Percentiles rank a stretch among this genome's conserved stretches.
phyloP scores from a whole-genome alignment of 2,797 vertebrate genomes.

The Odontamblyopus lacepedii region DNA sequence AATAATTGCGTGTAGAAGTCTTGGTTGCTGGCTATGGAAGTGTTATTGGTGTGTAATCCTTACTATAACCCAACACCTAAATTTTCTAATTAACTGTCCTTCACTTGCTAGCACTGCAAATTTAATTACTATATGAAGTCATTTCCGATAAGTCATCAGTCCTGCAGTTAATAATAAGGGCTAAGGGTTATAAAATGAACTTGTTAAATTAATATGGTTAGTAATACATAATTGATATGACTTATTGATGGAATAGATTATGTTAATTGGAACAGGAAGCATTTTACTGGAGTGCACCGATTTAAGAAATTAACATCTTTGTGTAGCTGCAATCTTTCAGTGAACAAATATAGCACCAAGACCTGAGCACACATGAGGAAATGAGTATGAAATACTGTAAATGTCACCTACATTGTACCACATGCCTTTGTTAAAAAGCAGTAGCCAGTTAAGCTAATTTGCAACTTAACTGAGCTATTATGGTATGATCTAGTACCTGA shows the following conservation, averaged over 20 bases:
- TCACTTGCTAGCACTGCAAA: conserved; percentile 1
- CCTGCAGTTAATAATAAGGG: conserved; percentile 15
- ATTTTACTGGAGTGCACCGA: neutral
- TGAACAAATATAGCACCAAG: neutral
- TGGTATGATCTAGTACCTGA: neutral
- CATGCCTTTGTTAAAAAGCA: no score
- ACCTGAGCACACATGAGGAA: neutral
- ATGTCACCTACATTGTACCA: no score
- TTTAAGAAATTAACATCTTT: conserved; percentile 7
- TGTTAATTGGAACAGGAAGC: neutral
- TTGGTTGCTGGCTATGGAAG: conserved; percentile 2
- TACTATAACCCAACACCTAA: neutral
- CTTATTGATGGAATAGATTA: conserved; percentile 11
- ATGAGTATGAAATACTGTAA: no score
- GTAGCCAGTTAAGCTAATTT: neutral
- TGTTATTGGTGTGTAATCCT: conserved; percentile 12
- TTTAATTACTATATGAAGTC: conserved; percentile 6
- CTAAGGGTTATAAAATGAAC: conserved; percentile 3
- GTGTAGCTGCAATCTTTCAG: neutral
- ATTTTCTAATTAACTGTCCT: conserved; percentile 5
- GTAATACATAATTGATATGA: conserved; percentile 14
- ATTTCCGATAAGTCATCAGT: conserved; percentile 14
- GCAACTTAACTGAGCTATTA: neutral
- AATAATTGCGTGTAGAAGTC: conserved; percentile 6
- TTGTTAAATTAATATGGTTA: conserved; percentile 10